Conservation (phyloP, 2,888 invertebrate genomes). For the Alentia gelatinosa region DNA sequence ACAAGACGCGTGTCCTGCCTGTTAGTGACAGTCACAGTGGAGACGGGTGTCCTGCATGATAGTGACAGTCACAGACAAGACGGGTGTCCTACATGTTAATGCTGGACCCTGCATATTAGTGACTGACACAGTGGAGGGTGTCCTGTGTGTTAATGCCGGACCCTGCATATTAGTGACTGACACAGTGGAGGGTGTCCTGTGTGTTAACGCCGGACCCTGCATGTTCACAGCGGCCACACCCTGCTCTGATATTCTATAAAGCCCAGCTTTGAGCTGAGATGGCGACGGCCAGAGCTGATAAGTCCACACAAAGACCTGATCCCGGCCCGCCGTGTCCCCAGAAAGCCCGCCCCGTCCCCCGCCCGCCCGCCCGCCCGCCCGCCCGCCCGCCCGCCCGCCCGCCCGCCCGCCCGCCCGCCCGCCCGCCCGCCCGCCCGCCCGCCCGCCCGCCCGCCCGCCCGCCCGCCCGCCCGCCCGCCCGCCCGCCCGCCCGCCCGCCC, state of each 20-base stretch:
- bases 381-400: not conserved
- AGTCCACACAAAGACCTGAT: not conserved
- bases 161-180: no score
- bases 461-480: not conserved
- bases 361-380: not conserved
- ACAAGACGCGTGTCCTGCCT: no score
- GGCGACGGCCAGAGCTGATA: not conserved
- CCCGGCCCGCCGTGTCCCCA: not conserved
- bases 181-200: no score
- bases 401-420: not conserved
- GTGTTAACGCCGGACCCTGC: no score
- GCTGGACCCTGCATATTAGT: no score
- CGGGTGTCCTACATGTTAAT: no score
- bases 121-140: no score
- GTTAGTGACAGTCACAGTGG: no score
- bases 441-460: not conserved
- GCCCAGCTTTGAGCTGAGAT: not conserved
- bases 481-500: not conserved
- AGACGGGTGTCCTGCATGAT: no score
- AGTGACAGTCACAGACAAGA: no score
- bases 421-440: not conserved
- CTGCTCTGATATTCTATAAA: not conserved
- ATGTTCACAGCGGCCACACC: not conserved
- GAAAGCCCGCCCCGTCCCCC: no score
- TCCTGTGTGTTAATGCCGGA: no score